Conservation (phyloP, 2,888 invertebrate species). For the Pandemis heparana region DNA sequence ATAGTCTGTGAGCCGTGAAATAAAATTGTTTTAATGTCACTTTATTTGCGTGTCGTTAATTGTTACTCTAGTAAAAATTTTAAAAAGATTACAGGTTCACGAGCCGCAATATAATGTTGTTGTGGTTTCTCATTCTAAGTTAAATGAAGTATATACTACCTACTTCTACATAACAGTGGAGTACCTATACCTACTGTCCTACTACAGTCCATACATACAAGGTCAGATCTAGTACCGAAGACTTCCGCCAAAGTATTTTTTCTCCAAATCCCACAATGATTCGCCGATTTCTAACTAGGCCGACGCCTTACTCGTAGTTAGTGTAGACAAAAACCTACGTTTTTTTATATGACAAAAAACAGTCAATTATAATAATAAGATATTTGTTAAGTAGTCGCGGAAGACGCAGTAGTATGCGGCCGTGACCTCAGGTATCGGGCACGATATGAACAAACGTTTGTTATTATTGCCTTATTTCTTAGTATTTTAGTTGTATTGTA, state of each 20-base stretch:
- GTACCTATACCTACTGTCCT: no score
- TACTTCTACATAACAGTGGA: no score
- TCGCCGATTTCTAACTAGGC: neutral
- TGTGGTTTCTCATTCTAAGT: no score
- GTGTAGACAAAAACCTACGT: neutral
- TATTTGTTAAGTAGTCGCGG: conserved; percentile 11
- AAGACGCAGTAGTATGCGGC: conserved; percentile 16
- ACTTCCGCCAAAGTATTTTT: neutral
- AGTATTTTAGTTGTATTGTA: conserved; percentile 5
- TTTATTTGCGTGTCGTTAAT: no score
- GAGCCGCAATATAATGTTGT: no score
- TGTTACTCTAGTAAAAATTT: no score
- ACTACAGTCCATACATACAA: neutral
- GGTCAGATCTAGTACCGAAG: neutral
- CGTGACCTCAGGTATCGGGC: conserved; percentile 32
- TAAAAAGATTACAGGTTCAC: no score
- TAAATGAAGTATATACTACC: no score
- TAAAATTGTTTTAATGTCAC: no score
- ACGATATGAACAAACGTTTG: neutral
- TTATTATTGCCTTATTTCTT: conserved; percentile 27
- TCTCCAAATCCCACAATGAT: conserved; percentile 4
- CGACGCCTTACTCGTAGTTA: no score
- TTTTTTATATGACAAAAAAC: conserved; percentile 30
- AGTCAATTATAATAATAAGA: conserved; percentile 23
- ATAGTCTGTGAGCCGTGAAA: no score